These are phyloP conservation scores for Abrostola tripartita DNA, from an alignment of 2,888 invertebrate species.

Conservation along the genomic window DNA sequence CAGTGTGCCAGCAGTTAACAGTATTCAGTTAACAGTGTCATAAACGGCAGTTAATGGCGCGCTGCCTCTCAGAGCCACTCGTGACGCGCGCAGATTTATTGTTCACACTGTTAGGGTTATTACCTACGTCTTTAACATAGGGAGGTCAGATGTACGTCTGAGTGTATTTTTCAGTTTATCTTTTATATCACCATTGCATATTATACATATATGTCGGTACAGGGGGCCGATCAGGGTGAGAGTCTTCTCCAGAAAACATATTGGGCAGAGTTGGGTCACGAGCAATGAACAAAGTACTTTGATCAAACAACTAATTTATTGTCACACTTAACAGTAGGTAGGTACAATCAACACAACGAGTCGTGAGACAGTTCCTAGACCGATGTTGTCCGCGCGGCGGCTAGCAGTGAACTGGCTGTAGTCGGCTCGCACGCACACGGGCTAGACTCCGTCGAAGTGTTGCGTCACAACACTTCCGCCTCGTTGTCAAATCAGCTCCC, in stretches of 20 bases:
- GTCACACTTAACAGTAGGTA: background rate
- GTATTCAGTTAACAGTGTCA: conserved; percentile 31
- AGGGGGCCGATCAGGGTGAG: background rate
- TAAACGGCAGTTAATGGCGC: conserved; percentile 49
- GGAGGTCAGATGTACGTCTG: background rate
- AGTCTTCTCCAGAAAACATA: background rate
- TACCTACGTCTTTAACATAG: background rate
- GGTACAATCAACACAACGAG: background rate
- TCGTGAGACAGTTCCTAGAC: background rate
- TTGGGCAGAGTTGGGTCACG: background rate
- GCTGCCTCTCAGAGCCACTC: conserved; percentile 23
- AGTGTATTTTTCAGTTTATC: no score
- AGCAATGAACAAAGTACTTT: background rate
- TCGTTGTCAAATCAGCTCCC: background rate
- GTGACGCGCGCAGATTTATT: conserved; percentile 29
- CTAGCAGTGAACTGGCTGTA: background rate
- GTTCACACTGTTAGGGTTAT: conserved; percentile 31
- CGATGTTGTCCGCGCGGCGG: background rate
- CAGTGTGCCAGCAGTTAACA: conserved; percentile 49
- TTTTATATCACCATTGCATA: no score
- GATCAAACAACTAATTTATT: background rate
- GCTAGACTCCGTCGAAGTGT: background rate
- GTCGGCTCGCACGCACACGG: no score
- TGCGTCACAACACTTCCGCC: background rate
- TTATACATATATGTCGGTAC: background rate